Evolutionary conservation across 2,797 vertebrate species (phyloP).

Genomic region (Sternarchorhynchus goeldii): DNA sequence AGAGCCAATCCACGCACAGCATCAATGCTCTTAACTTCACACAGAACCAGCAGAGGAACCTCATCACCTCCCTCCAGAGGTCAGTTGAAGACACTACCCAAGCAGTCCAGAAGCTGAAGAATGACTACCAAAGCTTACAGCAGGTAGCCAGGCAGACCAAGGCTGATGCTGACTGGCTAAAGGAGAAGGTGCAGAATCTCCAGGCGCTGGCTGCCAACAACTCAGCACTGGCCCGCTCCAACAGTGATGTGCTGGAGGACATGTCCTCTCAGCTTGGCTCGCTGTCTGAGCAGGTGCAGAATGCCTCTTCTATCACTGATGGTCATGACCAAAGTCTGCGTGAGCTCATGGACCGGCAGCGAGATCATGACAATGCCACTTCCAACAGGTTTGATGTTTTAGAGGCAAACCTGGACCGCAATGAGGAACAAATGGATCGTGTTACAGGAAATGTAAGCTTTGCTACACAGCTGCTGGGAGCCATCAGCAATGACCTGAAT

Average conservation of each 20-base stretch:
- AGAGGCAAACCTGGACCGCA: conserved; percentile 69
- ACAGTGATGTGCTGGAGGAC: conserved; percentile 90
- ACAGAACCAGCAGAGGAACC: conserved; percentile 87
- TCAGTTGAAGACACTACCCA: conserved; percentile 90
- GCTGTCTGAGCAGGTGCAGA: conserved; percentile 88
- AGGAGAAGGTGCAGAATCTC: conserved; percentile 91
- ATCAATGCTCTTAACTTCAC: conserved; percentile 90
- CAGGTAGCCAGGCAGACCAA: conserved; percentile 86
- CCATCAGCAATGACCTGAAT: conserved; percentile 87
- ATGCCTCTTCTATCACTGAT: conserved; percentile 83
- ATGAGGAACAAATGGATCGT: conserved; percentile 71
- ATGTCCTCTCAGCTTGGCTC: conserved; percentile 85
- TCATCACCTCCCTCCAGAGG: conserved; percentile 85
- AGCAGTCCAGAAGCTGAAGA: conserved; percentile 90
- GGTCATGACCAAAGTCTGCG: conserved; percentile 71
- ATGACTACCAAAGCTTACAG: conserved; percentile 91
- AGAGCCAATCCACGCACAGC: conserved; percentile 80
- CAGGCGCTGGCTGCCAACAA: conserved; percentile 90
- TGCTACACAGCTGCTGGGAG: conserved; percentile 69
- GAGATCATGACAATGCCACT: conserved; percentile 74
- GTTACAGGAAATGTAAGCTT: conserved; percentile 77
- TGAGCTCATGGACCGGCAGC: conserved; percentile 83
- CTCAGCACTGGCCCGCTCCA: conserved; percentile 85
- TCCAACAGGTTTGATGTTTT: conserved; percentile 70
- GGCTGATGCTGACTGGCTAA: conserved; percentile 90